Conservation (phyloP, 2,888 invertebrate genomes). For the Synergus japonicus region DNA sequence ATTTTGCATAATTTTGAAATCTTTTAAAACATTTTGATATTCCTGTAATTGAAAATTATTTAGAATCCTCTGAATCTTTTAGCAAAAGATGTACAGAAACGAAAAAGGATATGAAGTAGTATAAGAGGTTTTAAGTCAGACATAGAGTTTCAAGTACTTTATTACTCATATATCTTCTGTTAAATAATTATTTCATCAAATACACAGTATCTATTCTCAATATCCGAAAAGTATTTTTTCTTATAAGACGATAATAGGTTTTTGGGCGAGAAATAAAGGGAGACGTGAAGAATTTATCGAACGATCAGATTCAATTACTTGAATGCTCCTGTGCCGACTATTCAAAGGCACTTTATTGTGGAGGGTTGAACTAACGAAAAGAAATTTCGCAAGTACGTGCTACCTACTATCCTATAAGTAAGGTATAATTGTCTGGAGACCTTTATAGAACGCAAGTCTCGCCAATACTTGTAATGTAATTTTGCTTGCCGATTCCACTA, state of each 20-base stretch:
- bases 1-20: no score
- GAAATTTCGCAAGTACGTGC: conserved; percentile 55
- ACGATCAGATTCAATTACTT: conserved; percentile 25
- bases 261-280: background rate
- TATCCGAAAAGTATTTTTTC: background rate
- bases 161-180: no score
- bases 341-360: conserved; percentile 49
- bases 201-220: no score
- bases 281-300: conserved; percentile 7
- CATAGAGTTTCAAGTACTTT: no score
- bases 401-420: conserved; percentile 50
- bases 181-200: no score
- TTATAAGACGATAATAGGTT: background rate
- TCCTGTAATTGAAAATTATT: no score
- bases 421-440: conserved; percentile 57
- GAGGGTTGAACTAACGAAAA: conserved; percentile 53
- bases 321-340: background rate
- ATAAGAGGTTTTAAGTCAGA: no score
- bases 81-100: no score
- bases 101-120: no score
- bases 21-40: no score
- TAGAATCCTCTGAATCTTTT: no score
- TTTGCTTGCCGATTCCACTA: conserved; percentile 65
- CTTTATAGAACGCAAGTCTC: conserved; percentile 43
- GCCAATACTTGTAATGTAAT: conserved; percentile 66